A percentile compares a stretch with the other conserved stretches of the same genome.
Evolutionary conservation across 2,888 invertebrate genomes (phyloP).

Genomic region (Drosophila buzzatii): DNA sequence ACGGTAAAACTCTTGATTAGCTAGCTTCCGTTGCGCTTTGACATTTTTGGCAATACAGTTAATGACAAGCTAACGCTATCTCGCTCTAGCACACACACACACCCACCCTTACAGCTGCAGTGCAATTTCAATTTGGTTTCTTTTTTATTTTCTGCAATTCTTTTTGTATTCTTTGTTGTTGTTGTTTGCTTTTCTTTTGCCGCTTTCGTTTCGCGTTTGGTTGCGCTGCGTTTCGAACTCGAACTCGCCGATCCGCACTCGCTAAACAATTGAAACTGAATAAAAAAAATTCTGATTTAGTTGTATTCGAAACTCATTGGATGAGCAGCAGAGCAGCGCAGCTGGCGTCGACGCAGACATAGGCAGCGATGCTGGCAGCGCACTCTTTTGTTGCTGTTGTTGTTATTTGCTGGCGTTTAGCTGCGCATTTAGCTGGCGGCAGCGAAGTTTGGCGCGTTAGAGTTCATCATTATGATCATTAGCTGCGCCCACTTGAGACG

Average conservation of each 20-base stretch:
- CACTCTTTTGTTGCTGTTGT: conserved; percentile 45
- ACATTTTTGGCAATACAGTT: conserved; percentile 67
- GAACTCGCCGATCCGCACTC: conserved; percentile 82
- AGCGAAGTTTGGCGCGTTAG: conserved; percentile 63
- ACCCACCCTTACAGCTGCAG: conserved; percentile 25
- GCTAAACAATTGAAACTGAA: conserved; percentile 84
- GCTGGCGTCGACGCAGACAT: conserved; percentile 39
- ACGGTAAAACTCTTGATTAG: conserved; percentile 58
- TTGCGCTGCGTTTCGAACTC: conserved; percentile 61
- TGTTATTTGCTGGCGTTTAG: conserved; percentile 57
- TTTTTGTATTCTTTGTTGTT: conserved; percentile 22
- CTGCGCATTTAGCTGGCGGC: conserved; percentile 63
- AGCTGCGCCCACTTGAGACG: conserved; percentile 63
- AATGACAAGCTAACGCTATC: conserved; percentile 60
- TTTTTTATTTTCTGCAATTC: conserved; percentile 25
- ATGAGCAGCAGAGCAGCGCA: conserved; percentile 70
- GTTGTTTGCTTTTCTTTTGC: conserved; percentile 9
- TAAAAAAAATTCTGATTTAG: conserved; percentile 83
- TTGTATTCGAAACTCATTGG: conserved; percentile 80
- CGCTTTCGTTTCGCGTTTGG: conserved; percentile 54
- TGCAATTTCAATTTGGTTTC: conserved; percentile 35
- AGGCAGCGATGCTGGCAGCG: conserved; percentile 16
- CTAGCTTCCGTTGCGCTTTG: conserved; percentile 68
- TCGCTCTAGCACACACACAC: conserved; percentile 11
- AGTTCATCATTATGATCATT: conserved; percentile 71